Base-by-base conservation (phyloP, 2,113 vertebrate species). In the Salvator merianae region DNA sequence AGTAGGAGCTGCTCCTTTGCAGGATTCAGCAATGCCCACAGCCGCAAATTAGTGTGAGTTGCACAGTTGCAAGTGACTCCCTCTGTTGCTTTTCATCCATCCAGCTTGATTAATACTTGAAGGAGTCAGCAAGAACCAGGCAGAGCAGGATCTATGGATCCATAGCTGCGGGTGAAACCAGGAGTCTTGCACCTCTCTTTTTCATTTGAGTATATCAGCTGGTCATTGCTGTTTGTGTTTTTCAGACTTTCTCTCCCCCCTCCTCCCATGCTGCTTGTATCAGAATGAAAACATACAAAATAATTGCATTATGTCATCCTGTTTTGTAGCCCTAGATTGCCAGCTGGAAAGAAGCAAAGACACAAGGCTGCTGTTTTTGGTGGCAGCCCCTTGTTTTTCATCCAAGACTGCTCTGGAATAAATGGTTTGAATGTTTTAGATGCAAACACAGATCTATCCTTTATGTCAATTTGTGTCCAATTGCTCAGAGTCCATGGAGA, bases 1-100 rank as follows among this genome's bases (percentile, higher is more conserved):
- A 95, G 94, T 85, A 94, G 97, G 79, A 97, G 97, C 16, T 95
- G 95, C 76, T 97, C 97, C 89, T 97, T 97, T 30, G 95, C 96
- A 0, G 96, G 97, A 13, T 97, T 97, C 93, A 95, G 96, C 92
- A 94, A 92, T 0, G n/a, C 94, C 3, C 96, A 97, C 50, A 91
- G 93, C 93, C 92, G 94, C 79, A 96, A 94, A 84, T 77, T 94
- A 73, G 84, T 88, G 96, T 97, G 86, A 97, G 96, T 96, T 82
- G 3, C 47, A 16, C 22, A 68, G 59, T n/a, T 12, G 74, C 0
- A 24, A 40, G 40, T 28, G 63, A 47, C 28, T 36, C 16, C n/a
- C 77, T 9, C 14, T 4, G 43, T 69, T 16, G 3, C 18, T 71
- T 34, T 68, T 68, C 66, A 68, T 68, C 66, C 12, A n/a, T n/a